Evolutionary conservation across 1,140 invertebrate species (phyloP).

Genomic region (Triops longicaudatus): DNA sequence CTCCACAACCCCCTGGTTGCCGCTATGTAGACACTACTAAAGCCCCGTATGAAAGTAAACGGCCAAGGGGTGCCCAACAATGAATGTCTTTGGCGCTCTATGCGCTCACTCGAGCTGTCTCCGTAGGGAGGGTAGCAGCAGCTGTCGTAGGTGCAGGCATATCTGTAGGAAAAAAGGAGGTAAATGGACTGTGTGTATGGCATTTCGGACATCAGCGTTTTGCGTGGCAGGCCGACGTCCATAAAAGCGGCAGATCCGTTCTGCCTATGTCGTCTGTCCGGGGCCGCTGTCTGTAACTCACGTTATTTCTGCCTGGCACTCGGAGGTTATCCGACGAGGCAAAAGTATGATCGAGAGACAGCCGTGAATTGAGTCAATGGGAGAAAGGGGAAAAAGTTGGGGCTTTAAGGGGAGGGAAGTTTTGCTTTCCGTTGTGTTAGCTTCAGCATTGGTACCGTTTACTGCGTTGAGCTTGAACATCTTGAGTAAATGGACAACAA

Average conservation of each 20-base stretch:
- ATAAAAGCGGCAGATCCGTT: background rate
- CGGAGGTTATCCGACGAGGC: background rate
- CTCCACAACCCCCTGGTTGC: background rate
- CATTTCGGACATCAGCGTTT: background rate
- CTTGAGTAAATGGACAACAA: background rate
- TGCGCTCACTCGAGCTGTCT: background rate
- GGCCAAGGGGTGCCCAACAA: background rate
- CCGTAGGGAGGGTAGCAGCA: background rate
- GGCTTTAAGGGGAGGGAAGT: background rate
- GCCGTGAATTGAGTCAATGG: background rate
- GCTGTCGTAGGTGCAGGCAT: background rate
- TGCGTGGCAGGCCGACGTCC: background rate
- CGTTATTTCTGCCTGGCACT: background rate
- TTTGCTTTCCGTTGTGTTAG: background rate
- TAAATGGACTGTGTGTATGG: background rate
- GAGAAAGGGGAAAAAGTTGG: background rate
- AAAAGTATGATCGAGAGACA: slow-evolving; percentile 1
- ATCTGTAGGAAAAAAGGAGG: background rate
- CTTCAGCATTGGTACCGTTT: background rate
- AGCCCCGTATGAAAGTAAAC: background rate
- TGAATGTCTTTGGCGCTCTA: background rate
- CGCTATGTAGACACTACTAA: background rate
- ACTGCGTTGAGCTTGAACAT: background rate
- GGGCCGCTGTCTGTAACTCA: background rate
- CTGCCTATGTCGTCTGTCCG: background rate